These are phyloP conservation scores for Acropora tenuis DNA, from an alignment of 64 coral and sea anemone genomes.

Conservation along the genomic window DNA sequence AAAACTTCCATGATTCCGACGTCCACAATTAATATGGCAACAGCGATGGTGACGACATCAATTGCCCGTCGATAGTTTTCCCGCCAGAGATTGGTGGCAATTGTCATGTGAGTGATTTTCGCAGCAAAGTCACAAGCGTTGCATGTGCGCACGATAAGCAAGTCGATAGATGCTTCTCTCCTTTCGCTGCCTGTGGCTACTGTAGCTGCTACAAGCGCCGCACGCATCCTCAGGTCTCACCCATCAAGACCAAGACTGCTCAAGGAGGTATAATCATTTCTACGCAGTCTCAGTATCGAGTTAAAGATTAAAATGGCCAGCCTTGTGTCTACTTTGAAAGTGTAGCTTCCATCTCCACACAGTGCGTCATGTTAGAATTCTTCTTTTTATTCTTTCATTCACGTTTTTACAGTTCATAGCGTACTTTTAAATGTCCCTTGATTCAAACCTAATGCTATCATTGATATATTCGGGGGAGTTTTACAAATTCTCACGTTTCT, in stretches of 20 bases:
- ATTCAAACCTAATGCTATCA: too few relatives aligned
- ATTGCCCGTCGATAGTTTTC: not conserved
- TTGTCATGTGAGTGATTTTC: slow-evolving; percentile 8
- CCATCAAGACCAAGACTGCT: not conserved
- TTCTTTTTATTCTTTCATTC: too few relatives aligned
- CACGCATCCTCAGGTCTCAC: not conserved
- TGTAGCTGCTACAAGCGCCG: not conserved
- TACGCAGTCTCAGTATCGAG: not conserved
- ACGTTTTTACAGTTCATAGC: too few relatives aligned
- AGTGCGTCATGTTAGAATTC: too few relatives aligned
- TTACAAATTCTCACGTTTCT: too few relatives aligned
- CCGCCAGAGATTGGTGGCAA: not conserved
- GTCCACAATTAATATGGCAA: not conserved
- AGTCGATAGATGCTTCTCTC: not conserved
- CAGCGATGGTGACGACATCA: not conserved
- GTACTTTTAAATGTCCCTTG: too few relatives aligned
- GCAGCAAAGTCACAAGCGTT: slow-evolving; percentile 9
- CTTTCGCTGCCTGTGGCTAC: not conserved
- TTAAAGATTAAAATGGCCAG: too few relatives aligned
- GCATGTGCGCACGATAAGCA: not conserved
- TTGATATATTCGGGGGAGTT: too few relatives aligned
- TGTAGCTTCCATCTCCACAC: too few relatives aligned
- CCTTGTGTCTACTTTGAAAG: too few relatives aligned
- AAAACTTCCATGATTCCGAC: too few relatives aligned
- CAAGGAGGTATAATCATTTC: not conserved